Percentiles rank a stretch among this genome's conserved stretches.
These are phyloP conservation scores for Mercenaria mercenaria DNA, from an alignment of 1,140 invertebrate genomes.

Conservation along the genomic window DNA sequence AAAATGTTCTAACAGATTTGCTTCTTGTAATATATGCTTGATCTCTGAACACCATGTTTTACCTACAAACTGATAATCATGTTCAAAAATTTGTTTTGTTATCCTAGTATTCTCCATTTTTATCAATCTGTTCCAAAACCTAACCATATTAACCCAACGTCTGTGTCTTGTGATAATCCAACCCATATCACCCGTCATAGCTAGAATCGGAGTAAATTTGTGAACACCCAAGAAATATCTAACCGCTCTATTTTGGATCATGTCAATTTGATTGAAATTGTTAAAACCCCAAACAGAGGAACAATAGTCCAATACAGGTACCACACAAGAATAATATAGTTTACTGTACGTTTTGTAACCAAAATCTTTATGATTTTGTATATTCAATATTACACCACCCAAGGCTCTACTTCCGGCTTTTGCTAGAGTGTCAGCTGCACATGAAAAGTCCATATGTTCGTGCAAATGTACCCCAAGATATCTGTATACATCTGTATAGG, in stretches of 20 bases:
- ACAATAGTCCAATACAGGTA: constrained; percentile 51
- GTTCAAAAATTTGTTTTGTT: too few relatives aligned
- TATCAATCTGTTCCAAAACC: constrained; percentile 52
- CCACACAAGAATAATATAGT: constrained; percentile 18
- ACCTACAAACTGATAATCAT: too few relatives aligned
- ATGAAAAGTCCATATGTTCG: too few relatives aligned
- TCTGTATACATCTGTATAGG: too few relatives aligned
- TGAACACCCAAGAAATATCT: constrained; percentile 64
- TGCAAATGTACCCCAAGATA: too few relatives aligned
- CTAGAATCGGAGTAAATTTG: constrained; percentile 39
- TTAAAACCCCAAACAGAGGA: constrained; percentile 50
- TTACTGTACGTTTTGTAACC: background rate
- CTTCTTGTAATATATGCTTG: too few relatives aligned
- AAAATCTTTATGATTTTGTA: too few relatives aligned
- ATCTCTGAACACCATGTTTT: too few relatives aligned
- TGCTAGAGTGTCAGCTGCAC: too few relatives aligned
- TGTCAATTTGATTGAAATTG: constrained; percentile 17
- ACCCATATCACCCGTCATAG: constrained; percentile 17
- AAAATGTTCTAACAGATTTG: too few relatives aligned
- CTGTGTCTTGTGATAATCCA: constrained; percentile 20
- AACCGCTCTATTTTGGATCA: constrained; percentile 50
- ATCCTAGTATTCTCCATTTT: constrained; percentile 42
- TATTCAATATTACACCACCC: too few relatives aligned
- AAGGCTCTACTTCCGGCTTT: too few relatives aligned
- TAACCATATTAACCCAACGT: constrained; percentile 1